Evolutionary conservation across 2,888 invertebrate species (phyloP).

Genomic region (Sarcophaga rosellei): DNA sequence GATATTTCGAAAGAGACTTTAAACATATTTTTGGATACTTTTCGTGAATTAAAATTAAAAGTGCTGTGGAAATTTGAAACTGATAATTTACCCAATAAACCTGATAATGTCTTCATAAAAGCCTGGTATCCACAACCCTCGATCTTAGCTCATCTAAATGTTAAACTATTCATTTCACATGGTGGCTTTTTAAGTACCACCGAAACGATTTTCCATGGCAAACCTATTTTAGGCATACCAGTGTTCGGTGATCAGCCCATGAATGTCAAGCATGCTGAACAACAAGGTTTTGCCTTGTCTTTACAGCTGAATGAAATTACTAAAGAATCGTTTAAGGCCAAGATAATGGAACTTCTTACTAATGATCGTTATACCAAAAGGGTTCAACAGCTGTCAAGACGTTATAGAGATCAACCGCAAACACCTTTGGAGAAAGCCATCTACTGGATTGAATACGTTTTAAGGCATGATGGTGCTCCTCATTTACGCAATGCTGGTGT

Average conservation of each 20-base stretch:
- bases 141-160: constrained; percentile 81
- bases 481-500: constrained; percentile 60
- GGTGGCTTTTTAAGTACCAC: constrained; percentile 82
- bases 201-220: constrained; percentile 81
- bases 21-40: constrained; percentile 69
- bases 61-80: constrained; percentile 81
- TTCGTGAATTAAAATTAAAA: constrained; percentile 68
- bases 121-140: constrained; percentile 80
- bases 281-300: constrained; percentile 73
- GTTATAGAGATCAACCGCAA: constrained; percentile 30
- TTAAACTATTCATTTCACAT: constrained; percentile 82
- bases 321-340: constrained; percentile 40
- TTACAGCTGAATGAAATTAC: constrained; percentile 46
- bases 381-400: constrained; percentile 49
- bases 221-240: constrained; percentile 81
- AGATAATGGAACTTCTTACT: constrained; percentile 61
- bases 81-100: constrained; percentile 71
- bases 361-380: constrained; percentile 69
- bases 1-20: constrained; percentile 72
- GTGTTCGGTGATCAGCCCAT: constrained; percentile 78
- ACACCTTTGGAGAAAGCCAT: constrained; percentile 33
- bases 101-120: constrained; percentile 74
- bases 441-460: constrained; percentile 49
- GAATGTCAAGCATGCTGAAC: constrained; percentile 74
- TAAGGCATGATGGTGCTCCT: constrained; percentile 36